Conservation (phyloP, 2,888 invertebrate species). For the Luperina nickerlii region DNA sequence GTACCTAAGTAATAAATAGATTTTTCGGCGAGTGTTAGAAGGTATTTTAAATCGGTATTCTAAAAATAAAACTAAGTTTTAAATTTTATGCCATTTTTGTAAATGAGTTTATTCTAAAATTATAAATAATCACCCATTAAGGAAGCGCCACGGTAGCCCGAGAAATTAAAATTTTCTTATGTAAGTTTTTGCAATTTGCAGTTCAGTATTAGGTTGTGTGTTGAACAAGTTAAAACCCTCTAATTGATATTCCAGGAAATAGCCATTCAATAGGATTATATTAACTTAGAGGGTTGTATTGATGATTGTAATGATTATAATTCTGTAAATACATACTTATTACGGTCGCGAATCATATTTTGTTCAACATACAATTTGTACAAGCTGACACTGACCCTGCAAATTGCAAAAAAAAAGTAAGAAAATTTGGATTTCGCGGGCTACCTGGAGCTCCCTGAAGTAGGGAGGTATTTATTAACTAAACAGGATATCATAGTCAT, state of each 20-base stretch:
- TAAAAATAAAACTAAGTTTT: neutral
- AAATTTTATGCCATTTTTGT: neutral
- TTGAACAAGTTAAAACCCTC: too few species aligned
- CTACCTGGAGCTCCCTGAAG: neutral
- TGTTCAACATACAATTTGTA: too few species aligned
- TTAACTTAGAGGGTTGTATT: too few species aligned
- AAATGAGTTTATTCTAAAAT: neutral
- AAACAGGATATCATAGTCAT: neutral
- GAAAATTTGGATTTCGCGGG: neutral
- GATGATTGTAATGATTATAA: too few species aligned
- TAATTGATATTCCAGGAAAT: too few species aligned
- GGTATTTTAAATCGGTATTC: neutral
- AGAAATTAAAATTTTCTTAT: neutral
- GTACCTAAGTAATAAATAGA: conserved; percentile 16
- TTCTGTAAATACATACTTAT: too few species aligned
- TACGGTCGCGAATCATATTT: too few species aligned
- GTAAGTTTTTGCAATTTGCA: neutral
- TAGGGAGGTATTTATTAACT: neutral
- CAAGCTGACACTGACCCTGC: too few species aligned
- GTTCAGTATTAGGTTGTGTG: neutral
- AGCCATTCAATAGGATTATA: too few species aligned
- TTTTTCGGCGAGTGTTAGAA: neutral
- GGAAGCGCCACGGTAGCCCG: neutral
- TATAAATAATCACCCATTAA: neutral
- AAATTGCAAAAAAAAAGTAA: too few species aligned